Base-by-base conservation (phyloP, 30 jellyfish, hydroid and myxozoan genomes). In the Hydractinia echinata region DNA sequence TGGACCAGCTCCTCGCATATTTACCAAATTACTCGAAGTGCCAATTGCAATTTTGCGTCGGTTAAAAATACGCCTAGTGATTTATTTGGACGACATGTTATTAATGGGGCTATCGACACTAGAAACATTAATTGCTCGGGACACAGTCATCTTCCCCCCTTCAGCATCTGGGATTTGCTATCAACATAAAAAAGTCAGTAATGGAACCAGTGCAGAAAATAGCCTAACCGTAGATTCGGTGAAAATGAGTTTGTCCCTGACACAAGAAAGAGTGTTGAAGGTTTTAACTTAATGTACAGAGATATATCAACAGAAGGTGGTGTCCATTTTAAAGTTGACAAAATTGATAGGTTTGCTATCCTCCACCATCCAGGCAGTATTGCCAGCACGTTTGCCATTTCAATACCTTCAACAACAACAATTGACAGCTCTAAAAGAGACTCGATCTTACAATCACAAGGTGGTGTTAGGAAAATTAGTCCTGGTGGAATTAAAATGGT, bases 341-440 rank as follows among this genome's bases (percentile, higher is more conserved):
- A 60, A 56, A 10, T 51, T 79, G 8, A 39, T 79, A 30, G 67
- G 87, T 44, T 61, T 15, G 49, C 73, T 77, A 49, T 52, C 53
- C 48, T 49, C 85, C 39, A 77, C 85, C n/a, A 58, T 79, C 53
- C 51, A 16, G 52, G 87, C 81, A 61, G 55, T 79, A 15, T 67
- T 71, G 7, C 81, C 87, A 79, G 87, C 83, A 49, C 87, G 81
- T 15, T 67, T 79, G 15, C 87, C 60, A 11, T 70, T 30, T 51
- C 62, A 82, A 61, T 18, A 44, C 13, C 66, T 79, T 54, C 81
- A 79, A 61, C 30, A 51, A 30, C 81, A 44, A 49, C 69, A 13
- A 81, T 61, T 70, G 16, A 50, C 9, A 19, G 56, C 51, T 7
- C 61, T 78, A 48, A 78, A 60, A 30, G 13, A 9, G 13, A 50